Conservation (phyloP, 2,888 invertebrate species). For the Drosophila flavopinicola region DNA sequence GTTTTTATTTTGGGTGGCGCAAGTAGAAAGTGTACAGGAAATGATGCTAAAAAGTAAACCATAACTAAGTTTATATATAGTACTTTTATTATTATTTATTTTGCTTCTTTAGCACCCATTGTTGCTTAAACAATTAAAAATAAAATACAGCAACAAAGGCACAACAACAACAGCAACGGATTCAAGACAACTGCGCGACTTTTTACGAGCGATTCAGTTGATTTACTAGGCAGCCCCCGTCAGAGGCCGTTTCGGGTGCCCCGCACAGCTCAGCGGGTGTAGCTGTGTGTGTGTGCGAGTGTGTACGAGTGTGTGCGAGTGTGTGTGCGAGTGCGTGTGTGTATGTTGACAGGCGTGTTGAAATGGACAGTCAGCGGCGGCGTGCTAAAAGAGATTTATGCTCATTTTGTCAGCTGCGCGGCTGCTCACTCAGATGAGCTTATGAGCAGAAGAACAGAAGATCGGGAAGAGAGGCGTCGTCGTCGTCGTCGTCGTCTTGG, state of each 20-base stretch:
- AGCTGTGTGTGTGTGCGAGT: constrained; percentile 11
- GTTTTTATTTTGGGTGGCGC: constrained; percentile 15
- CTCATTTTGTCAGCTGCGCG: constrained; percentile 72
- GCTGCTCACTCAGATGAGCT: constrained; percentile 56
- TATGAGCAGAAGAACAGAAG: constrained; percentile 1
- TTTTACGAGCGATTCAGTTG: constrained; percentile 78
- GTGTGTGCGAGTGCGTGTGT: constrained; percentile 35
- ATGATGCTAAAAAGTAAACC: constrained; percentile 46
- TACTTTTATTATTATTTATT: constrained; percentile 70
- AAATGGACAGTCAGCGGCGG: constrained; percentile 77
- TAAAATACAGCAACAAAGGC: constrained; percentile 46
- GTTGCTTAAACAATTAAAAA: constrained; percentile 82
- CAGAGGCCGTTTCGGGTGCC: constrained; percentile 56
- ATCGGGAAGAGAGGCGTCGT: constrained; percentile 1
- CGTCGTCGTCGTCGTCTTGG: neutral
- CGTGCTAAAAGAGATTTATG: constrained; percentile 78
- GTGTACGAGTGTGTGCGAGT: constrained; percentile 21
- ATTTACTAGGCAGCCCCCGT: constrained; percentile 73
- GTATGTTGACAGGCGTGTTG: constrained; percentile 80
- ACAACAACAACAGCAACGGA: constrained; percentile 34
- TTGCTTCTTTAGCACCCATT: constrained; percentile 79
- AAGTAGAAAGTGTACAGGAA: constrained; percentile 63
- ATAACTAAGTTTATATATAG: constrained; percentile 63
- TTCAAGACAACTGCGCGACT: constrained; percentile 61
- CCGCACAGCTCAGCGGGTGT: constrained; percentile 16